Evolutionary conservation across 2,113 vertebrate genomes (phyloP).

Genomic region (Catharus minimus): DNA sequence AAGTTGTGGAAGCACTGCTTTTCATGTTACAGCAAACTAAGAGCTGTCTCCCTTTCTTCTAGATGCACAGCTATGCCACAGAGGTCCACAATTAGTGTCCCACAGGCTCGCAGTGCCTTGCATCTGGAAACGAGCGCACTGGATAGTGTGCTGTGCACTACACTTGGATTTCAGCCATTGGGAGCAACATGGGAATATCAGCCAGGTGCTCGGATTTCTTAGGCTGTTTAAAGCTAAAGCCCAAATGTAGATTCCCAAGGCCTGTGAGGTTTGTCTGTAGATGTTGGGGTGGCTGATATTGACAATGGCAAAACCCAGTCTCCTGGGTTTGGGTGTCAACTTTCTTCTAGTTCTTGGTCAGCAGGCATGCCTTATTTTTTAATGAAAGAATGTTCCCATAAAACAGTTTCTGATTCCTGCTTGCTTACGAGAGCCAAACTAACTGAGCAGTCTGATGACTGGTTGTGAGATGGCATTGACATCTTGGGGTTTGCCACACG

Average conservation of each 20-base stretch:
- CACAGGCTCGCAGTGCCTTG: neutral
- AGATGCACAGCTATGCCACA: neutral
- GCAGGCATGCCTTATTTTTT: neutral
- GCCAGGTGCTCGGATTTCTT: neutral
- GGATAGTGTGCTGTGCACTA: neutral
- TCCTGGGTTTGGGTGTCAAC: neutral
- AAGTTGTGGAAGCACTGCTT: neutral
- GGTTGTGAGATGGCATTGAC: neutral
- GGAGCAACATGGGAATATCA: neutral
- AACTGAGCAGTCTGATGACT: neutral
- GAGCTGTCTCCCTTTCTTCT: neutral
- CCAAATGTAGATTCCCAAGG: neutral
- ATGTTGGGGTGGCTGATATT: neutral
- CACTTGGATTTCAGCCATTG: neutral
- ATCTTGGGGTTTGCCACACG: accelerated
- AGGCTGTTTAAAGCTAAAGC: neutral
- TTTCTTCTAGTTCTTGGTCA: neutral
- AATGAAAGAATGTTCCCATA: neutral
- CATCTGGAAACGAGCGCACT: neutral
- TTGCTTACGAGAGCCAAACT: neutral
- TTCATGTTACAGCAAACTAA: neutral
- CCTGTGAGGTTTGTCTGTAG: neutral
- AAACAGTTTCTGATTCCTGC: neutral
- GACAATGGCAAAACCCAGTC: neutral
- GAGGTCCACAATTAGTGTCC: accelerated